phyloP scores from a whole-genome alignment of 2,888 invertebrate species.

The Parnassius glacialis region DNA sequence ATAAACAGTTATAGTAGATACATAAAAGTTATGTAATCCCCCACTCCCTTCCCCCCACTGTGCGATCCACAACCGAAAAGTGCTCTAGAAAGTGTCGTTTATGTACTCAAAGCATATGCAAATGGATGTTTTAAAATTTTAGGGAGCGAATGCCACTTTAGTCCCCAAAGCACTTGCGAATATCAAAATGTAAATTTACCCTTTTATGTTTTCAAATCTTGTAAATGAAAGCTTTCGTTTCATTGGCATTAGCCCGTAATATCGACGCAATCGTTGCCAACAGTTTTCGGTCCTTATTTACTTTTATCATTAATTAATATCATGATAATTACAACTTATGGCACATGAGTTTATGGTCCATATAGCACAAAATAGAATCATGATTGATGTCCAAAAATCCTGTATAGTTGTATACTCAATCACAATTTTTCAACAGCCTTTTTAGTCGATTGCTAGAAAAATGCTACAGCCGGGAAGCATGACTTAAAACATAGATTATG shows the following conservation, averaged over 20 bases:
- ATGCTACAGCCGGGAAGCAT: too few relatives aligned
- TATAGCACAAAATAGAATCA: too few relatives aligned
- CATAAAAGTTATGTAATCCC: constrained; percentile 33
- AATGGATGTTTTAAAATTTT: constrained; percentile 80
- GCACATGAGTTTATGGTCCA: too few relatives aligned
- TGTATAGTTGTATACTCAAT: too few relatives aligned
- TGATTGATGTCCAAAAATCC: too few relatives aligned
- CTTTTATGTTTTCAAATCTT: constrained; percentile 80
- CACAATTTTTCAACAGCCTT: too few relatives aligned
- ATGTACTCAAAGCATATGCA: constrained; percentile 81
- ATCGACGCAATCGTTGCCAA: constrained; percentile 23
- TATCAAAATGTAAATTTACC: constrained; percentile 81
- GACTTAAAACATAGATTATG: too few relatives aligned
- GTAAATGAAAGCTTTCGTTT: constrained; percentile 78
- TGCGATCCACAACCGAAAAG: constrained; percentile 47
- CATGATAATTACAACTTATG: too few relatives aligned
- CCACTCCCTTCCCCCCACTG: constrained; percentile 32
- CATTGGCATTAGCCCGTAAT: constrained; percentile 63
- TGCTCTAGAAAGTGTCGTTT: constrained; percentile 79
- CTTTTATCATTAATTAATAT: too few relatives aligned
- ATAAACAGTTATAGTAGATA: constrained; percentile 16
- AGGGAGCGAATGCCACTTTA: constrained; percentile 77
- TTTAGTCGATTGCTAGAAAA: too few relatives aligned
- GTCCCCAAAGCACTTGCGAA: constrained; percentile 77
- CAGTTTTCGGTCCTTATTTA: not conserved